Evolutionary conservation across 2,113 vertebrate species (phyloP).

Genomic region (Xenotilapia longispinis): DNA sequence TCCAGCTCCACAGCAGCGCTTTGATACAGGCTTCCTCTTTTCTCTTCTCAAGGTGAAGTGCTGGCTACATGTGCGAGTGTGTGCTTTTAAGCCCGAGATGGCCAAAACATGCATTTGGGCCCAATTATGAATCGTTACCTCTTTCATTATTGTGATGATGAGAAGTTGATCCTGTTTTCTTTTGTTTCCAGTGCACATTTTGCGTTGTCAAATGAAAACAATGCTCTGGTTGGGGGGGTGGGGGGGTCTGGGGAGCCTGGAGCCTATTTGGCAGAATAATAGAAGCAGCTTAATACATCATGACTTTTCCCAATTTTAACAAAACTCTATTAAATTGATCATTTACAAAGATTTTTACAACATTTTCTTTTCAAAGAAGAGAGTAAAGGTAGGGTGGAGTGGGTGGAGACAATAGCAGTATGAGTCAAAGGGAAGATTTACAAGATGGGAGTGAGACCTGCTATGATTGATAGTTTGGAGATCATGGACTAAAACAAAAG

Average conservation of each 20-base stretch:
- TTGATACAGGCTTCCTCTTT: slow-evolving; percentile 48
- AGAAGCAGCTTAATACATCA: background rate
- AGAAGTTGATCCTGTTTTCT: background rate
- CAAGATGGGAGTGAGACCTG: background rate
- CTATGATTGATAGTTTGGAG: background rate
- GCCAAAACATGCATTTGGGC: background rate
- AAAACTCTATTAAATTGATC: background rate
- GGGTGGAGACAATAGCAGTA: background rate
- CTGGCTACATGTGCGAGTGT: background rate
- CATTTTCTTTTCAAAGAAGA: background rate
- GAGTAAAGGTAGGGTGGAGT: background rate
- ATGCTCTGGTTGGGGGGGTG: background rate
- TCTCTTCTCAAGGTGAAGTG: slow-evolving; percentile 57
- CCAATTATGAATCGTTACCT: background rate
- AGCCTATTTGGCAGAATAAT: background rate
- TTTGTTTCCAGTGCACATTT: background rate
- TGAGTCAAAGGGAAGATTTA: background rate
- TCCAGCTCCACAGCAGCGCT: slow-evolving; percentile 58
- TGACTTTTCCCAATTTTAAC: background rate
- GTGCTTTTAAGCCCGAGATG: background rate
- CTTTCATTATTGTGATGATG: background rate
- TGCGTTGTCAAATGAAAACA: background rate
- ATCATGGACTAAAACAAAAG: background rate
- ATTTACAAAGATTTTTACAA: background rate
- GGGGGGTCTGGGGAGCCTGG: background rate